A percentile compares a stretch with the other conserved stretches of the same genome.
These are phyloP conservation scores for Dromiciops gliroides DNA, from an alignment of 2,113 vertebrate genomes.

Conservation along the genomic window DNA sequence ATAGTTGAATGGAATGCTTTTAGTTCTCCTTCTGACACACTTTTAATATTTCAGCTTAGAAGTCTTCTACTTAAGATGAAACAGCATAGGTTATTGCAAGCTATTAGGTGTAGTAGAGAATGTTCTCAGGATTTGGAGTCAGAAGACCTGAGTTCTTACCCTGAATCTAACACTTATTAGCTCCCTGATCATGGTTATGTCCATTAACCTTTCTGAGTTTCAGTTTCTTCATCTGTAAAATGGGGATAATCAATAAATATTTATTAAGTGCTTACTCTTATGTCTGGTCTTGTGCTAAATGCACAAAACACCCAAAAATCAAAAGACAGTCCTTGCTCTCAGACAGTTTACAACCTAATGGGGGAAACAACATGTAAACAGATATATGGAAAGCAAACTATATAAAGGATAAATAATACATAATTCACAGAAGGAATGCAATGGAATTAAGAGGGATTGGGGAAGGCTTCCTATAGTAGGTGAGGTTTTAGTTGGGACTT, in stretches of 20 bases:
- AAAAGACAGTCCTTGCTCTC: background rate
- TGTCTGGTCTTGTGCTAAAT: background rate
- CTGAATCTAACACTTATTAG: background rate
- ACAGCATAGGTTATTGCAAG: background rate
- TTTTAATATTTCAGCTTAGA: background rate
- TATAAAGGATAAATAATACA: background rate
- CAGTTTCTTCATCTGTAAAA: background rate
- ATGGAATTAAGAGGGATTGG: no score
- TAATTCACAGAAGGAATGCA: background rate
- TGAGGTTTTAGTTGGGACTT: background rate
- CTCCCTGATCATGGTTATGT: background rate
- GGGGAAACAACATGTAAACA: background rate
- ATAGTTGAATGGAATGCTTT: background rate
- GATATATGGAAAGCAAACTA: no score
- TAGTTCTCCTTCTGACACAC: constrained; percentile 19
- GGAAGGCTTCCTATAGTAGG: background rate
- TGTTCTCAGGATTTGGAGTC: background rate
- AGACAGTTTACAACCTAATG: background rate
- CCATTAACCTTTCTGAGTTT: background rate
- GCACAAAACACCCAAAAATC: background rate
- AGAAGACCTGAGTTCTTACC: background rate
- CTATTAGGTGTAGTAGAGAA: background rate
- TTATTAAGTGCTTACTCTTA: background rate
- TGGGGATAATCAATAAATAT: background rate
- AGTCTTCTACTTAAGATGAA: background rate